Base-by-base conservation (phyloP, 2,797 vertebrate genomes). In the Pantherophis vulpinus region DNA sequence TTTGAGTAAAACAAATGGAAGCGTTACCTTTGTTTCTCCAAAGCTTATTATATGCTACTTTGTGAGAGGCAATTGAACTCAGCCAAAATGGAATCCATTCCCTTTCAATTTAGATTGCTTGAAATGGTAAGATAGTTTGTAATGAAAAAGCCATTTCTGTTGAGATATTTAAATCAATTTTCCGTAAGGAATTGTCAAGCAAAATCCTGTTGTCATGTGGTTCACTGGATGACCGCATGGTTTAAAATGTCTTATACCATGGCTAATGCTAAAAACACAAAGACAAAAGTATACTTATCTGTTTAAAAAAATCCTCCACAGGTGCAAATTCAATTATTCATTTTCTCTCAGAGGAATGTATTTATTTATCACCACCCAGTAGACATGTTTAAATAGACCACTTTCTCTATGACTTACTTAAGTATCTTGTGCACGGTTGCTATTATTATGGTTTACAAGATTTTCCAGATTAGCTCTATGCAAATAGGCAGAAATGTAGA, bases 81-180 rank as follows among this genome's bases (percentile, higher is more conserved):
- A 88, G 70, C 86, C 58, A 74, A 88, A 93, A 58, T 12, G 29
- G 66, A 91, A 42, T 55, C 86, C 86, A 93, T 88, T 47, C 74
- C 37, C 18, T 91, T 93, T 91, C 74, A 42, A 93, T 93, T 79
- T 91, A 88, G 55, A 56, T 74, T 47, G 86, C 20, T 91, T 60
- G 86, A 93, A 93, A 79, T 61, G 14, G 42, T 87, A 60, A 56
- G 90, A 79, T 60, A 42, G 87, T 70, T 88, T 66, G 51, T 6
- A 6, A 37, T 79, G 27, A 60, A 59, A 54, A 93, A 87, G 25
- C 13, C 42, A 27, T 29, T 88, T 42, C 66, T 93, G 56, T 20
- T 91, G 90, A 83, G 29, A 63, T 93, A 37, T 37, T 88, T 88
- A 60, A 79, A 23, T 86, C 32, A 74, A 27, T 86, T 63, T 90